Evolutionary conservation across 2,888 invertebrate genomes (phyloP), one percentile per base, ranked within the genome.

Genomic region (Epistrophe grossulariae): DNA sequence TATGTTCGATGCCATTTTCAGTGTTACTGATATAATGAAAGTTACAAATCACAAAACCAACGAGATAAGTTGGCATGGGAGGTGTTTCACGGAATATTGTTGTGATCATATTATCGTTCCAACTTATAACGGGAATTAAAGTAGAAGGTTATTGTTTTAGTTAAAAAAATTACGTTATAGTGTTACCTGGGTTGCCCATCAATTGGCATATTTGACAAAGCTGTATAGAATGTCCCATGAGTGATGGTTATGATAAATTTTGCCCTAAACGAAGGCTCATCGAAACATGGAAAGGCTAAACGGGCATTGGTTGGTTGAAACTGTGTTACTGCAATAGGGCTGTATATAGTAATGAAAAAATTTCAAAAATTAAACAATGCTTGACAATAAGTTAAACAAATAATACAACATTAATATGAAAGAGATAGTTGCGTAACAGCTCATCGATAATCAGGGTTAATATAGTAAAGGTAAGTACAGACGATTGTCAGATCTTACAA

Each of bases 231-330:
- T 9, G 89, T 89, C 8, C 94, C 93, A 57, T 96, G 94, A 43
- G 93, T 95, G 73, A 96, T 94, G 4, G 93, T 94, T 13, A 96
- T 94, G 43, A 94, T 93, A 92, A 95, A 98, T 59, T 95, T 95
- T 0, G 99, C 97, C 93, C 98, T 98, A 92, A 97, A 96, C 66
- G 95, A 95, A 0, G 97, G 99, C 91, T 99, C 98, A 93, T 99
- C 99, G 91, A 99, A 98, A 91, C 99, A 99, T 0, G 99, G 99
- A 91, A 97, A 99, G 0, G 98, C 97, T 93, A 96, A 95, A 19
- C 99, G 94, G 0, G 99, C 98, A 93, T 97, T 97, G 0, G 98
- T 98, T 0, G 99, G 98, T 91, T 99, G 97, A 91, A 99, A 98
- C 93, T 99, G 98, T 9, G 98, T 96, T 0, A 98, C 97, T 1